These are phyloP conservation scores for Riptortus pedestris DNA, from an alignment of 1,140 invertebrate species.

Conservation along the genomic window DNA sequence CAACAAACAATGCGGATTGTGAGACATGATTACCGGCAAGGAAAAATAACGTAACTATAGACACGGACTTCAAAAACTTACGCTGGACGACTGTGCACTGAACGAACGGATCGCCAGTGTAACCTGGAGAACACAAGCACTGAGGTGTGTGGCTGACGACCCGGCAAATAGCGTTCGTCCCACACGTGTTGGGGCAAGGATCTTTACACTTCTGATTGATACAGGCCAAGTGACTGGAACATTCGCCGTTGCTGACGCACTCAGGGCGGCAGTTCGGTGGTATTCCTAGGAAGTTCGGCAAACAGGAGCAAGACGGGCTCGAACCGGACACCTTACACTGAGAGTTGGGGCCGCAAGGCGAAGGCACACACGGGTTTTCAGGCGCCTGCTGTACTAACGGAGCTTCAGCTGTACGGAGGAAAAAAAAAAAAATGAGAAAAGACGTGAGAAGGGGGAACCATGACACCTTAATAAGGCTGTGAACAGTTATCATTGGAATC, in stretches of 20 bases:
- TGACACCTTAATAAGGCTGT: background rate
- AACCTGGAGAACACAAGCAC: constrained; percentile 54
- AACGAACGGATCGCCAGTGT: constrained; percentile 62
- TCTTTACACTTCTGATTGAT: constrained; percentile 46
- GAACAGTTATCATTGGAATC: background rate
- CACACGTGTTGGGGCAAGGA: constrained; percentile 47
- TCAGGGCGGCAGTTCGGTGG: constrained; percentile 45
- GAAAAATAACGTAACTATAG: background rate
- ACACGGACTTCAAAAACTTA: constrained; percentile 36
- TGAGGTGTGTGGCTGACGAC: constrained; percentile 54
- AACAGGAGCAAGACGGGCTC: constrained; percentile 48
- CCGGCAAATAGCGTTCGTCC: constrained; percentile 50
- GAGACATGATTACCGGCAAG: background rate
- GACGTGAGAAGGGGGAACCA: background rate
- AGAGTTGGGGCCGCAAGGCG: constrained; percentile 55
- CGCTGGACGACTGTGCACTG: constrained; percentile 47
- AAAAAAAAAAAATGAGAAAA: constrained; percentile 14
- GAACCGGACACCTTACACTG: constrained; percentile 47
- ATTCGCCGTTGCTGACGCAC: constrained; percentile 46
- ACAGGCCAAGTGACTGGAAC: constrained; percentile 43
- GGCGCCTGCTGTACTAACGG: constrained; percentile 34
- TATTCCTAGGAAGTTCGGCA: constrained; percentile 39
- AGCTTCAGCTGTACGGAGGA: constrained; percentile 30
- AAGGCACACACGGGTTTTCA: constrained; percentile 42
- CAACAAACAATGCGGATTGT: background rate